Evolutionary conservation across 1,140 invertebrate genomes (phyloP).

Genomic region (Parapsyche elsis): DNA sequence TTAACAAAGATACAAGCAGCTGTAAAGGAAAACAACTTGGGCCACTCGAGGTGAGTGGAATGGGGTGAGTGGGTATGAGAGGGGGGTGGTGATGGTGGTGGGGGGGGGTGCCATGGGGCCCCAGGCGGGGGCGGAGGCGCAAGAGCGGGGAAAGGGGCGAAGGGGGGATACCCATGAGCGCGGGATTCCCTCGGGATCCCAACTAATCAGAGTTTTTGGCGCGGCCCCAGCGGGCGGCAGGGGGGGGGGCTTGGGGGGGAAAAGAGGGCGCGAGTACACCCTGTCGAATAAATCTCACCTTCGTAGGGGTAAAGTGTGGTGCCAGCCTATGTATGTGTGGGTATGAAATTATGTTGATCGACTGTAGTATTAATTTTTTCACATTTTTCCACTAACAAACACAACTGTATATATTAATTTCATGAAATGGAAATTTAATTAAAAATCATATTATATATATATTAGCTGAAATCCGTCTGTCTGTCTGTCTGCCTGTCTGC

Average conservation of each 20-base stretch:
- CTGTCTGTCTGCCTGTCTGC: too few species aligned
- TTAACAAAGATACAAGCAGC: constrained; percentile 42
- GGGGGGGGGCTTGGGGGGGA: constrained; percentile 46
- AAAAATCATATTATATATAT: too few species aligned
- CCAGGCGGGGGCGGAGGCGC: neutral
- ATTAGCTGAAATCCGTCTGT: too few species aligned
- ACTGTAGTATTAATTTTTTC: too few species aligned
- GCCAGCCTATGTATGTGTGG: too few species aligned
- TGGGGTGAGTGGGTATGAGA: neutral
- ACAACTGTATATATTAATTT: too few species aligned
- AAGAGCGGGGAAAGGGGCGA: constrained; percentile 29
- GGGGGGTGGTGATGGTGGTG: neutral
- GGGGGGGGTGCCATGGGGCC: constrained; percentile 5
- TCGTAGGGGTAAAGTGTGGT: too few species aligned
- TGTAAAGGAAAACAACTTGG: constrained; percentile 44
- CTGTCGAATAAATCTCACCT: neutral
- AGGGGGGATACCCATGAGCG: constrained; percentile 55
- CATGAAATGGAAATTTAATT: too few species aligned
- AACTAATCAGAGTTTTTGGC: constrained; percentile 61
- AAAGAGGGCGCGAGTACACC: neutral
- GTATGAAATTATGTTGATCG: too few species aligned
- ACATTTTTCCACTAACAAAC: too few species aligned
- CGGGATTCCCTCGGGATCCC: constrained; percentile 57
- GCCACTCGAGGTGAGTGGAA: neutral
- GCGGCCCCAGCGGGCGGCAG: constrained; percentile 55